A percentile compares a stretch with the other conserved stretches of the same genome.
phyloP scores from a whole-genome alignment of 1,140 invertebrate species.

The Papilio glaucus region DNA sequence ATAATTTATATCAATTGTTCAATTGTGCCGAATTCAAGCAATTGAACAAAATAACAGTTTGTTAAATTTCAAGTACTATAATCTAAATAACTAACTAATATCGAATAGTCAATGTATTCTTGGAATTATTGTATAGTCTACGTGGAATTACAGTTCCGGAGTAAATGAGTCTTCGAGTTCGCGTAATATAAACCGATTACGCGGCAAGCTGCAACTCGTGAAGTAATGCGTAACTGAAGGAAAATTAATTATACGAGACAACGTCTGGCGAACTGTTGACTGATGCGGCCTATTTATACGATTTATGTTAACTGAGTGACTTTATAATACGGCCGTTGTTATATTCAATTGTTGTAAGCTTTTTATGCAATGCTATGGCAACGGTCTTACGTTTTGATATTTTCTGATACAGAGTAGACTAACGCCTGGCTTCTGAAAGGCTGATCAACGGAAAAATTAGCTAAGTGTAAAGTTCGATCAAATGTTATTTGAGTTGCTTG shows the following conservation, averaged over 20 bases:
- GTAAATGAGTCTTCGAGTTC: slow-evolving; percentile 8
- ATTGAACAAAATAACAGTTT: background rate
- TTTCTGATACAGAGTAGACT: too few species aligned
- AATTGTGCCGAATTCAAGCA: too few species aligned
- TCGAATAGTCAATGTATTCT: background rate
- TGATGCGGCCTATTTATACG: slow-evolving; percentile 19
- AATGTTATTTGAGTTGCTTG: too few species aligned
- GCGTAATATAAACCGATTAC: slow-evolving; percentile 4
- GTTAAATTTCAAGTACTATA: background rate
- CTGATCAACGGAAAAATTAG: too few species aligned
- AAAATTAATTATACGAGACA: slow-evolving; percentile 33
- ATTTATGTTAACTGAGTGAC: background rate
- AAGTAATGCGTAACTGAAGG: slow-evolving; percentile 2
- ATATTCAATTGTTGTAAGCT: too few species aligned
- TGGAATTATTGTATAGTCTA: slow-evolving; percentile 6
- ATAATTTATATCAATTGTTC: too few species aligned
- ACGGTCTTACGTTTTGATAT: too few species aligned
- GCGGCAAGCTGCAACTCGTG: background rate
- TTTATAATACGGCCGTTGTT: too few species aligned
- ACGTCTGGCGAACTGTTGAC: slow-evolving; percentile 11
- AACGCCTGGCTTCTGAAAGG: too few species aligned
- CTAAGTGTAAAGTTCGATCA: too few species aligned
- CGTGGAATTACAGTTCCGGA: background rate
- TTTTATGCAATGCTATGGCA: too few species aligned
- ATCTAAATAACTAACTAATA: background rate